These are phyloP conservation scores for Bovichtus diacanthus DNA, from an alignment of 2,797 vertebrate genomes.

Conservation along the genomic window DNA sequence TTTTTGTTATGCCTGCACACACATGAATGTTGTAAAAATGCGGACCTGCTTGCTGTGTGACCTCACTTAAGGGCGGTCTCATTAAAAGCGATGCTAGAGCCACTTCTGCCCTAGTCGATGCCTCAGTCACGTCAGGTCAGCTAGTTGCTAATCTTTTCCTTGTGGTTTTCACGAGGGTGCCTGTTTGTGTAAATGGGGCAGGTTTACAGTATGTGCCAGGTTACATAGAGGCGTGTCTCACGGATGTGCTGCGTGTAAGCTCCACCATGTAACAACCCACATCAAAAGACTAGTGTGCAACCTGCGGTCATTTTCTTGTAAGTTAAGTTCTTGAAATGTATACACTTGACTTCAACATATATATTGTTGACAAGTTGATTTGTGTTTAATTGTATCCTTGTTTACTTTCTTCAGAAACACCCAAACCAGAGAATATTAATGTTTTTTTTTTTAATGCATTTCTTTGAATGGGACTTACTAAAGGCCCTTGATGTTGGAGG, in stretches of 20 bases:
- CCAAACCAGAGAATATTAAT: background rate
- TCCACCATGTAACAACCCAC: conserved; percentile 5
- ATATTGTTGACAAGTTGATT: background rate
- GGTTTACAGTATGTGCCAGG: conserved; percentile 33
- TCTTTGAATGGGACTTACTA: background rate
- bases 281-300: background rate
- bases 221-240: conserved; percentile 28
- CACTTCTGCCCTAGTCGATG: conserved; percentile 12
- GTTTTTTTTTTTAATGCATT: too few species aligned
- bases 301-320: conserved; percentile 11
- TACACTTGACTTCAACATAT: conserved; percentile 4
- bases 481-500: conserved; percentile 33
- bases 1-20: background rate
- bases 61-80: conserved; percentile 38
- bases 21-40: background rate
- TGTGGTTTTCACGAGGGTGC: conserved; percentile 81
- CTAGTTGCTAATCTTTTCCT: conserved; percentile 80
- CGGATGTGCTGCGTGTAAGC: background rate
- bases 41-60: background rate
- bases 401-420: background rate
- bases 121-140: conserved; percentile 39
- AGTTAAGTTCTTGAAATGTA: background rate
- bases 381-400: background rate
- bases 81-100: conserved; percentile 26
- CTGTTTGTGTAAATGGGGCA: conserved; percentile 15